A percentile compares a stretch with the other conserved stretches of the same genome.
Conservation (phyloP, 2,797 vertebrate species). For the Gallinago nigripennis region DNA sequence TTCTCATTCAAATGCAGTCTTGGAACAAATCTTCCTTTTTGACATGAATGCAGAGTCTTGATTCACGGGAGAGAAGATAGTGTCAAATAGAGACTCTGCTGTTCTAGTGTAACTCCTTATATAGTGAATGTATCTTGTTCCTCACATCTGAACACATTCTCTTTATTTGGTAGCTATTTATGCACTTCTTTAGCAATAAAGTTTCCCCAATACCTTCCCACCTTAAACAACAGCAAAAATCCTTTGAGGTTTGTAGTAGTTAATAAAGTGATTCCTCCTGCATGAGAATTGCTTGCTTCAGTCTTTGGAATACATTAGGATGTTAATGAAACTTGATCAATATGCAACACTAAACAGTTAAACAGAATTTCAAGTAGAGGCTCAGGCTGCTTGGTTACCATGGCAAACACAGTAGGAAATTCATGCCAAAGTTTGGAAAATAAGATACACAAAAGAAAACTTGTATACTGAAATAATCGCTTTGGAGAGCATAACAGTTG, state of each 20-base stretch:
- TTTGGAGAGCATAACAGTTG: neutral
- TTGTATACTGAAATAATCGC: conserved; percentile 4
- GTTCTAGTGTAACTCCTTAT: neutral
- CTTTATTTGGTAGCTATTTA: neutral
- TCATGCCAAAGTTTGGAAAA: conserved; percentile 50
- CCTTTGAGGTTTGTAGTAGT: neutral
- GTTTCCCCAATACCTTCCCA: neutral
- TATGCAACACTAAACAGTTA: conserved; percentile 42
- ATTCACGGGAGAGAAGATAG: neutral
- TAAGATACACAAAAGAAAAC: conserved; percentile 39
- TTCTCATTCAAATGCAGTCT: neutral
- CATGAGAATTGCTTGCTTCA: neutral
- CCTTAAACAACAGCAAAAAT: neutral
- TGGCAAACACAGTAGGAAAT: conserved; percentile 61
- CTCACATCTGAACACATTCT: neutral
- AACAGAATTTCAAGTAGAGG: conserved; percentile 28
- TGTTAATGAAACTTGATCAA: neutral
- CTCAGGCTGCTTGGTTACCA: conserved; percentile 52
- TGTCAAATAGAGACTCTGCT: neutral
- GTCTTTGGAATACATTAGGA: neutral
- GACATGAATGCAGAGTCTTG: neutral
- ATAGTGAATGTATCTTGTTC: neutral
- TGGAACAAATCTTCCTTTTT: neutral
- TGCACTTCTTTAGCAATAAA: neutral
- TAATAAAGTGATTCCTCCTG: neutral